A percentile compares a stretch with the other conserved stretches of the same genome.
Conservation (phyloP, 2,888 invertebrate species). For the Ellobium chinense region DNA sequence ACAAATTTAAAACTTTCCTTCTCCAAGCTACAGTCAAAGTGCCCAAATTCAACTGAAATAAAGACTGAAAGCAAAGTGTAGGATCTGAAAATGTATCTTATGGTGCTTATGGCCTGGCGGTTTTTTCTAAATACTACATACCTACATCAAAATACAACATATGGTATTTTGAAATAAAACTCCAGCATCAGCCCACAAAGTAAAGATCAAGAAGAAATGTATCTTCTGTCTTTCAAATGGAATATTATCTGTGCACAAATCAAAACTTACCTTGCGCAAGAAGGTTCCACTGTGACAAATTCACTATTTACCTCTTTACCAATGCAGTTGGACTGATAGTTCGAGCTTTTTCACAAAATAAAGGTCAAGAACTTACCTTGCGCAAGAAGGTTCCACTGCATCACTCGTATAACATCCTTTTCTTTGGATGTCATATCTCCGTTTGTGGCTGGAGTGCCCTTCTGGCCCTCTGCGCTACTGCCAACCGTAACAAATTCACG, state of each 20-base stretch:
- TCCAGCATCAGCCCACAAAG: neutral
- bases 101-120: no score
- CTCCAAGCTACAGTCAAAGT: no score
- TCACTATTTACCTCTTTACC: constrained; percentile 6
- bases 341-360: constrained; percentile 6
- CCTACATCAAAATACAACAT: neutral
- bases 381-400: constrained; percentile 75
- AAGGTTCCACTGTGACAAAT: constrained; percentile 66
- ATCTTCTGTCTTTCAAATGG: no score
- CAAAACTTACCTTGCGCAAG: constrained; percentile 69
- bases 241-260: no score
- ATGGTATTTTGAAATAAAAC: neutral
- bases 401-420: constrained; percentile 55
- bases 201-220: neutral
- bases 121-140: no score
- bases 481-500: constrained; percentile 15
- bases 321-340: constrained; percentile 24
- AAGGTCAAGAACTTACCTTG: constrained; percentile 57
- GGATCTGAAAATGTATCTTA: no score
- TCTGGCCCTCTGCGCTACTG: neutral
- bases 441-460: neutral
- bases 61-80: no score
- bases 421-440: neutral
- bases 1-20: no score
- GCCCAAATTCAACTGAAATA: no score